A percentile compares a stretch with the other conserved stretches of the same genome.
These are phyloP conservation scores for Liodrosophila aerea DNA, from an alignment of 2,888 invertebrate species.

Conservation along the genomic window DNA sequence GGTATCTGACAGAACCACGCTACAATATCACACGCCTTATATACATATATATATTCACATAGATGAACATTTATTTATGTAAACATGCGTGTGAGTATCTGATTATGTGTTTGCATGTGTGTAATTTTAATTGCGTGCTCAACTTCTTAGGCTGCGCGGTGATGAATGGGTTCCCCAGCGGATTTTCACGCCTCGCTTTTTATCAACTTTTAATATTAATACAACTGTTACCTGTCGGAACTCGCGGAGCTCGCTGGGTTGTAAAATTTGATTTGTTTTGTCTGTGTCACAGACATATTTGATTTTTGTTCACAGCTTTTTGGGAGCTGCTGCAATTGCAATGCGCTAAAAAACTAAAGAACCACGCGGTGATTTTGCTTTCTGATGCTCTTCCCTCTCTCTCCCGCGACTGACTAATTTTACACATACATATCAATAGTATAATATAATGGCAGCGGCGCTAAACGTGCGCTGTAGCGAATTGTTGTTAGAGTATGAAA, in stretches of 20 bases:
- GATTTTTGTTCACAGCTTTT: conserved; percentile 8
- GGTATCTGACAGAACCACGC: no score
- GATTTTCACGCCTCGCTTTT: conserved; percentile 51
- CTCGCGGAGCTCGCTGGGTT: conserved; percentile 93
- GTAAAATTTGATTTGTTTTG: conserved; percentile 86
- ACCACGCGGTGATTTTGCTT: conserved; percentile 66
- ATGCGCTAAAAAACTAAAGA: conserved; percentile 42
- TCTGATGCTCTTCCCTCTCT: conserved; percentile 41
- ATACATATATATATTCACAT: not conserved
- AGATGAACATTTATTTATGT: conserved; percentile 15
- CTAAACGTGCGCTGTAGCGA: conserved; percentile 54
- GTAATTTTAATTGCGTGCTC: conserved; percentile 53
- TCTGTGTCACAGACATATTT: conserved; percentile 75
- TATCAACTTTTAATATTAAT: conserved; percentile 22
- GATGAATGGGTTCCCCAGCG: conserved; percentile 55
- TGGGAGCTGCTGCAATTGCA: conserved; percentile 45
- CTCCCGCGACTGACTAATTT: conserved; percentile 12
- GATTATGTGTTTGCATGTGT: conserved; percentile 19
- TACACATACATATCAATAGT: conserved; percentile 7
- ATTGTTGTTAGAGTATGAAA: conserved; percentile 4
- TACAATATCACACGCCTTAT: not conserved
- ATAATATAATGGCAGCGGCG: conserved; percentile 3
- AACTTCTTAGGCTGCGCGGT: conserved; percentile 30
- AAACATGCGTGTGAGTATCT: conserved; percentile 35
- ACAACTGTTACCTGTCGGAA: conserved; percentile 90